Evolutionary conservation across 2,888 invertebrate genomes (phyloP), one percentile per base, ranked within the genome.

Genomic region (Lamproptera curius): DNA sequence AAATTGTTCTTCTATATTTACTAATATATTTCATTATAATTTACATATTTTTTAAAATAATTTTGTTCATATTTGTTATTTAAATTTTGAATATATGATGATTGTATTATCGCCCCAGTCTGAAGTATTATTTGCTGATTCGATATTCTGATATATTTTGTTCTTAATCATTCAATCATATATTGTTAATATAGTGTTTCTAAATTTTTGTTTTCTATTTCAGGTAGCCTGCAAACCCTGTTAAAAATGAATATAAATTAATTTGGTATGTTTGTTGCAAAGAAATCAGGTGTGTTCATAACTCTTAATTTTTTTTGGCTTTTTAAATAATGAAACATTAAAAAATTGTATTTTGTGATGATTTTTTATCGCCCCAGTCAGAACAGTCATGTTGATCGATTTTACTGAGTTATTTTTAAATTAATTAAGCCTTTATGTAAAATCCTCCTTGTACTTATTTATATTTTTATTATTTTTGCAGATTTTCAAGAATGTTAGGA

Each of bases 41-140:
- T 14, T 28, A 10, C 8, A 23, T 8, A 38, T 1, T 28, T 10
- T 26, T 15, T 15, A 26, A n/a, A n/a, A n/a, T n/a, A n/a, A n/a
- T n/a, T n/a, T 17, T 41, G 16, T 33, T 33, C n/a, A 17, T 20
- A 16, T 37, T 10, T 37, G 39, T 39, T 20, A 6, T 20, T 20
- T 6, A 20, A 20, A 20, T 6, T 20, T 20, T 20, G 20, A 20
- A 5, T 5, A 20, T 6, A 14, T 74, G 72, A 72, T 74, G 74
- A 66, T 57, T 56, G 42, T 54, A 45, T 64, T 73, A 76, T 75
- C 73, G 75, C 76, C 77, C 76, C 76, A 75, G 75, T 73, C 77
- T 68, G 76, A 77, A 67, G 36, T 46, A 46, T 53, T 51, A 49
- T 10, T 31, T 75, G 76, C 72, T 67, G 76, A 75, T 65, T 53